Evolutionary conservation across 2,113 vertebrate species (phyloP).

Genomic region (Cairina moschata): DNA sequence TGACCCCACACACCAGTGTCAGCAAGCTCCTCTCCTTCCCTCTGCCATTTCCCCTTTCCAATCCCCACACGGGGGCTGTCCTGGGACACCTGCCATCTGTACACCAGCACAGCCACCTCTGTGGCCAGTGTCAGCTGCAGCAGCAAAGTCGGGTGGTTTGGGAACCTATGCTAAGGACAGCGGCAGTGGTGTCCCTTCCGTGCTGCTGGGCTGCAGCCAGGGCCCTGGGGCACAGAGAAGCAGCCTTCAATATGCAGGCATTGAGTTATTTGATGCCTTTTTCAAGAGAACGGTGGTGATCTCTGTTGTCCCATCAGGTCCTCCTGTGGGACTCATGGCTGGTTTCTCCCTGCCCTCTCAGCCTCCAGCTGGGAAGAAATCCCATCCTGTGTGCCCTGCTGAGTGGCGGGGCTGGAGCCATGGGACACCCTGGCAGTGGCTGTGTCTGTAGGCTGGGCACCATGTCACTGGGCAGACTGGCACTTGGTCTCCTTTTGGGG

Average conservation of each 20-base stretch:
- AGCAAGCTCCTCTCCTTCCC: background rate
- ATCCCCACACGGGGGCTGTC: background rate
- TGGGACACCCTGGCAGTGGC: background rate
- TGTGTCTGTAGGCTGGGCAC: background rate
- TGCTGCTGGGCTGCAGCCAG: background rate
- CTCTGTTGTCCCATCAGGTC: background rate
- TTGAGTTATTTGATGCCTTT: background rate
- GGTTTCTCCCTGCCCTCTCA: background rate
- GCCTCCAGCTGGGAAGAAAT: background rate
- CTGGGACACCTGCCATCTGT: background rate
- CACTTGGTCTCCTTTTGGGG: background rate
- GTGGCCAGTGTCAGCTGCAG: background rate
- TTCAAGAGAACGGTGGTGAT: background rate
- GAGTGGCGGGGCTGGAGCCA: background rate
- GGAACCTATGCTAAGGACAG: background rate
- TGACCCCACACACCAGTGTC: background rate
- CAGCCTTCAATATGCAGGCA: background rate
- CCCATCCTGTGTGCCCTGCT: background rate
- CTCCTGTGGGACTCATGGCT: accelerated
- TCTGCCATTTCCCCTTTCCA: background rate
- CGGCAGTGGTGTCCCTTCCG: background rate
- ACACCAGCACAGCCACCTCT: background rate
- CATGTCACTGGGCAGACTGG: background rate
- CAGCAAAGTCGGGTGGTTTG: background rate
- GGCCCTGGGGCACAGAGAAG: background rate